These are phyloP conservation scores for Popillia japonica DNA, from an alignment of 1,140 invertebrate genomes.

Conservation along the genomic window DNA sequence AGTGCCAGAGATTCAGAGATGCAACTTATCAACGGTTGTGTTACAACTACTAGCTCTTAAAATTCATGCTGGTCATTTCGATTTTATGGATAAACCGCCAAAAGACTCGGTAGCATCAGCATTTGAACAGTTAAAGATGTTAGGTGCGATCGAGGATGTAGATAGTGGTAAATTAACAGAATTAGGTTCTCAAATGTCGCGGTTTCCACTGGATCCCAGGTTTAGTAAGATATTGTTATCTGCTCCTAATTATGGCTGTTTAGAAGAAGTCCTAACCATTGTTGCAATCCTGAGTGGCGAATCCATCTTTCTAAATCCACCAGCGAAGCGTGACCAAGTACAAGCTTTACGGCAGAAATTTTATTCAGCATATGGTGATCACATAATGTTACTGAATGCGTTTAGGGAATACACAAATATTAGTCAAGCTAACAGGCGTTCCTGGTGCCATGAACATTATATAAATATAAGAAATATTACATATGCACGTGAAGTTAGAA, in stretches of 20 bases:
- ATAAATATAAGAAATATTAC: slow-evolving; percentile 86
- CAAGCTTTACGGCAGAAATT: slow-evolving; percentile 80
- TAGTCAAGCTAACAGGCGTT: slow-evolving; percentile 75
- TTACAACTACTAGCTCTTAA: slow-evolving; percentile 87
- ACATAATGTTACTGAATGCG: slow-evolving; percentile 91
- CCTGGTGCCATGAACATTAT: slow-evolving; percentile 93
- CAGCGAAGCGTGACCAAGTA: slow-evolving; percentile 73
- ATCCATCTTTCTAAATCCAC: slow-evolving; percentile 67
- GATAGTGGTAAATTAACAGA: slow-evolving; percentile 72
- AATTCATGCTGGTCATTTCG: slow-evolving; percentile 83
- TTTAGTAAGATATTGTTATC: slow-evolving; percentile 85
- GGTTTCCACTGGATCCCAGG: slow-evolving; percentile 91
- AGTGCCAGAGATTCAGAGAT: slow-evolving; percentile 86
- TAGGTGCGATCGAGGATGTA: slow-evolving; percentile 75
- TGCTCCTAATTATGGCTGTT: slow-evolving; percentile 79
- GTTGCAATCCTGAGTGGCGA: slow-evolving; percentile 68
- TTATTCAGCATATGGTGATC: slow-evolving; percentile 87
- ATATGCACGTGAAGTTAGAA: slow-evolving; percentile 82
- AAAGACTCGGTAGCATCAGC: slow-evolving; percentile 74
- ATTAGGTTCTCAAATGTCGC: slow-evolving; percentile 85
- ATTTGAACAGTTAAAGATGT: slow-evolving; percentile 73
- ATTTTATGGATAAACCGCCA: slow-evolving; percentile 90
- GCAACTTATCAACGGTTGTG: slow-evolving; percentile 55
- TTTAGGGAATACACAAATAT: slow-evolving; percentile 80
- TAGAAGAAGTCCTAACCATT: slow-evolving; percentile 80